Percentiles rank a stretch among this genome's conserved stretches.
phyloP scores from a whole-genome alignment of 2,797 vertebrate genomes.

The Etheostoma nigrum region DNA sequence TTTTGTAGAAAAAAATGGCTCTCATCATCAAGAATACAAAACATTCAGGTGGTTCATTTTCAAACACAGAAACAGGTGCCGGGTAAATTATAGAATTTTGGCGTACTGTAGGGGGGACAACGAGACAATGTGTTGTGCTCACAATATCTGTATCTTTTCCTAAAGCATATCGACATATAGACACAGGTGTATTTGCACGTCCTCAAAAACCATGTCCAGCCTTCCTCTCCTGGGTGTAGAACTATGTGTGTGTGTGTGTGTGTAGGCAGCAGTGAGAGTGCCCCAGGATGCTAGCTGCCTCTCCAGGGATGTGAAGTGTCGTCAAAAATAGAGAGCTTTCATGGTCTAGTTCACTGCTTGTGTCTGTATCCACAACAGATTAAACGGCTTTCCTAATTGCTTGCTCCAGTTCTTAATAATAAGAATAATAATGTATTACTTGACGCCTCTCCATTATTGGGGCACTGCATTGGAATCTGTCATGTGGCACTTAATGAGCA shows the following conservation, averaged over 20 bases:
- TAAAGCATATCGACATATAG: constrained; percentile 7
- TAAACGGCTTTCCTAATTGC: constrained; percentile 75
- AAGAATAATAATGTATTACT: constrained; percentile 48
- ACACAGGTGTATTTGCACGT: constrained; percentile 25
- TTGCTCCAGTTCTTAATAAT: constrained; percentile 70
- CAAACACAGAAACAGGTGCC: not conserved
- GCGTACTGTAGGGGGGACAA: not conserved
- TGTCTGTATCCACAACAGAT: constrained; percentile 76
- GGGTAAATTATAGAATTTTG: not conserved
- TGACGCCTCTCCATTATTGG: constrained; percentile 40
- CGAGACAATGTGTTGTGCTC: not conserved
- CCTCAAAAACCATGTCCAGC: constrained; percentile 26
- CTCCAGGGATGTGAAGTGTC: constrained; percentile 68
- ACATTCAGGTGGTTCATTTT: constrained; percentile 5
- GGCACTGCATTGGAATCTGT: constrained; percentile 1
- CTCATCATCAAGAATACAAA: not conserved
- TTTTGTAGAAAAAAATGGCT: not conserved
- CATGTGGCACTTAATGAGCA: constrained; percentile 12
- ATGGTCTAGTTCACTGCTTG: constrained; percentile 82
- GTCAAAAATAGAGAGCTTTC: constrained; percentile 74
- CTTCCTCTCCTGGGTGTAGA: constrained; percentile 17
- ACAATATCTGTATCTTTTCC: not conserved
- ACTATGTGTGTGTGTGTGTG: constrained; percentile 15
- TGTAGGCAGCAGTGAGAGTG: constrained; percentile 40
- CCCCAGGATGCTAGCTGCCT: constrained; percentile 62